Conservation (phyloP, 2,888 invertebrate genomes). For the Pristionchus exspectatus region DNA sequence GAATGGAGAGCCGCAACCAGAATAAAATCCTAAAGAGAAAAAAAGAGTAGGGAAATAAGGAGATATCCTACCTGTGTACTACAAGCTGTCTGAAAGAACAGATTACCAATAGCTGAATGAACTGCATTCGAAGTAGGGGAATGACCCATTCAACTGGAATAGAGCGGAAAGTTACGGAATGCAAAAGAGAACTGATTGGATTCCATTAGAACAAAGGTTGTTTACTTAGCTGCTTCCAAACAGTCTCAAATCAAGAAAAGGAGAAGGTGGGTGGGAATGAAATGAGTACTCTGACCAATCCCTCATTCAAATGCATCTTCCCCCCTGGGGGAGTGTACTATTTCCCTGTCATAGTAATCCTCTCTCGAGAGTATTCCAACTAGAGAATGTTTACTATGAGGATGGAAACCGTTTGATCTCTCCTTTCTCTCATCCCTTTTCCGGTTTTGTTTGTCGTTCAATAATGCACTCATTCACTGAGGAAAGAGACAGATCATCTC, state of each 20-base stretch:
- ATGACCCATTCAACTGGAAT: not conserved
- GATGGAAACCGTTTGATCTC: conserved; percentile 24
- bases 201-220: not conserved
- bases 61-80: not conserved
- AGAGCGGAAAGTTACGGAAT: not conserved
- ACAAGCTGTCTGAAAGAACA: conserved; percentile 22
- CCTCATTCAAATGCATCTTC: not conserved
- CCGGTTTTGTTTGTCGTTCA: conserved; percentile 6
- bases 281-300: not conserved
- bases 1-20: conserved; percentile 8
- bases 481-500: not conserved
- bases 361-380: not conserved
- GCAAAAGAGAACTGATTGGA: not conserved
- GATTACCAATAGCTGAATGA: not conserved
- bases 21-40: conserved; percentile 8
- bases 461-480: not conserved
- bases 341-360: not conserved
- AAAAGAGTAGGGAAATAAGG: no score
- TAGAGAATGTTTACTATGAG: not conserved
- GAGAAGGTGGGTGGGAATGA: not conserved
- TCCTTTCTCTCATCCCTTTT: not conserved
- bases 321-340: not conserved
- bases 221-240: not conserved
- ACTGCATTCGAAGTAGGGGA: conserved; percentile 19
- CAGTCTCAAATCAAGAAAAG: not conserved